Evolutionary conservation across 2,113 vertebrate genomes (phyloP), one percentile per base, ranked within the genome.

Genomic region (Xyliphius kryptos): DNA sequence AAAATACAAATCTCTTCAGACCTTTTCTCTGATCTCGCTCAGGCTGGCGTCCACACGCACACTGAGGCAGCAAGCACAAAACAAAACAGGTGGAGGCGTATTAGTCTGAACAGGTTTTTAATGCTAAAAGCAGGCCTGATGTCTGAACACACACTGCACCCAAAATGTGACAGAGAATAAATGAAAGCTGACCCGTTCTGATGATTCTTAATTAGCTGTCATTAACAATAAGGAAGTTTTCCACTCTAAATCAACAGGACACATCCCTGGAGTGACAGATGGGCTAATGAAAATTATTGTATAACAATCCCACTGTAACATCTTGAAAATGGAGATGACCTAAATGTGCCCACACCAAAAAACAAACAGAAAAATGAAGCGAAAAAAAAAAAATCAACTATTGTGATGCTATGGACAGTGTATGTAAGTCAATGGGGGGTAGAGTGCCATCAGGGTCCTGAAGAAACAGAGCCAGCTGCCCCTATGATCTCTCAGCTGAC

Each of bases 401-500:
- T 32, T 32, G 26, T 32, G 26, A 32, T 32, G 26, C 26, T 32
- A n/a, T n/a, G 11, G 36, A 19, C 6, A 6, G 17, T 19, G 37
- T 15, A 16, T 12, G 59, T 16, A n/a, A 15, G 3, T 26, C 1
- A 3, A 40, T 15, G 26, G 61, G 50, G 11, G 43, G 10, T 65
- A 9, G 44, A 19, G 44, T 36, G 44, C 44, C 19, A 46, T 56
- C 52, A 55, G 41, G 8, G 2, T 43, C 13, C 43, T 48, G 43
- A 9, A 15, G 52, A 22, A n/a, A 41, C 50, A 36, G 50, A 55
- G 32, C 15, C 51, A 55, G 26, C 43, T 65, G 52, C 47, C 43
- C 26, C 11, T 56, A 12, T 65, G 53, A 56, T 46, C 62, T 63
- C 50, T 63, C 21, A 54, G 61, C 61, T 63, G 61, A 63, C 61